Evolutionary conservation across 1,140 invertebrate species (phyloP).

Genomic region (Homarus americanus): DNA sequence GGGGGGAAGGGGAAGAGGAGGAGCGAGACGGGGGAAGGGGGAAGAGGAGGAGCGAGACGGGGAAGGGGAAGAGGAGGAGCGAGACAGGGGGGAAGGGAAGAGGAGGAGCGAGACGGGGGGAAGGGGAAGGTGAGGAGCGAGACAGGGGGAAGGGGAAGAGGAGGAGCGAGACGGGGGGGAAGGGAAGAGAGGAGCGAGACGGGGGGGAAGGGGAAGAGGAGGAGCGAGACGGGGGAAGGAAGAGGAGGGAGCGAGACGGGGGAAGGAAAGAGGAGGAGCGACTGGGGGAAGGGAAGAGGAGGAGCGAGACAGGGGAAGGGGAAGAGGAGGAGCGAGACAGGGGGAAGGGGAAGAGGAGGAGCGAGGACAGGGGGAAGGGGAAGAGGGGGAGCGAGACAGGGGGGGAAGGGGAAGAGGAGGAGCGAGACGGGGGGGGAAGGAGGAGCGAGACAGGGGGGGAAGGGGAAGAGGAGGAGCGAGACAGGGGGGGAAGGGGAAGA

Average conservation of each 20-base stretch:
- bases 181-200: not conserved
- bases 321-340: not conserved
- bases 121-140: no score
- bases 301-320: not conserved
- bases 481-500: not conserved
- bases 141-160: no score
- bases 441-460: not conserved
- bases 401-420: not conserved
- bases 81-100: no score
- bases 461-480: not conserved
- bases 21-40: no score
- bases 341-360: not conserved
- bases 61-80: no score
- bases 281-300: not conserved
- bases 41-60: no score
- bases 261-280: not conserved
- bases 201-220: not conserved
- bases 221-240: not conserved
- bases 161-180: no score
- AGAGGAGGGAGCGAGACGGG: not conserved
- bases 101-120: no score
- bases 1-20: no score
- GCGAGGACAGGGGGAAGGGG: no score
- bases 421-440: not conserved
- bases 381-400: not conserved